A percentile compares a stretch with the other conserved stretches of the same genome.
These are phyloP conservation scores for Riptortus pedestris DNA, from an alignment of 1,140 invertebrate species.

Conservation along the genomic window DNA sequence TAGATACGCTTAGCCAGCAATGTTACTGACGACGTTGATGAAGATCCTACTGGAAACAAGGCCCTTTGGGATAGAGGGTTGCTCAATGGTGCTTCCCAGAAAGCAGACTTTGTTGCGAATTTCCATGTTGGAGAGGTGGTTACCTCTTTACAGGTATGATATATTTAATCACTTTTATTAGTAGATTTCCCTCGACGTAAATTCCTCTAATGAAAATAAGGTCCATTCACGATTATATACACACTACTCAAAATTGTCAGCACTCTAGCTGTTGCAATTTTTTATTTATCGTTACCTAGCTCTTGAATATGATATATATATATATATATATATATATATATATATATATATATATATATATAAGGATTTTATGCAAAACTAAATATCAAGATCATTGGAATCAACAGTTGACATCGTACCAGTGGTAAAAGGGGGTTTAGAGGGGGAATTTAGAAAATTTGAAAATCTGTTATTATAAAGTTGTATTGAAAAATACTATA, in stretches of 20 bases:
- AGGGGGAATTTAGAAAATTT: too few relatives aligned
- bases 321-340: too few relatives aligned
- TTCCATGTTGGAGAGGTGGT: slow-evolving; percentile 95
- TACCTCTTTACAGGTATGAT: slow-evolving; percentile 56
- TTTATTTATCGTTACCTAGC: too few relatives aligned
- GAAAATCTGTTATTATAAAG: too few relatives aligned
- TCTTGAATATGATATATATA: too few relatives aligned
- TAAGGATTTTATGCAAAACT: too few relatives aligned
- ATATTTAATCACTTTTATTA: background rate
- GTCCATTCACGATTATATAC: background rate
- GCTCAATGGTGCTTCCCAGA: slow-evolving; percentile 93
- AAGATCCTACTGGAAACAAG: slow-evolving; percentile 97
- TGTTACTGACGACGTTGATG: slow-evolving; percentile 93
- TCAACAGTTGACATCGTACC: too few relatives aligned
- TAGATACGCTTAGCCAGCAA: slow-evolving; percentile 74
- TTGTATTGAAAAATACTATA: too few relatives aligned
- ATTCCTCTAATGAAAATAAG: background rate
- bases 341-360: too few relatives aligned
- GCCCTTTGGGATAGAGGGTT: slow-evolving; percentile 95
- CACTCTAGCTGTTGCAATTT: background rate
- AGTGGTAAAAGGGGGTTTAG: too few relatives aligned
- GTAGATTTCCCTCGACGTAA: background rate
- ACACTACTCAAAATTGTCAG: background rate
- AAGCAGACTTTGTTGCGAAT: slow-evolving; percentile 81
- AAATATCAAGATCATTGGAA: too few relatives aligned